phyloP scores from a whole-genome alignment of 2,113 vertebrate species.

The Corythaeola cristata region DNA sequence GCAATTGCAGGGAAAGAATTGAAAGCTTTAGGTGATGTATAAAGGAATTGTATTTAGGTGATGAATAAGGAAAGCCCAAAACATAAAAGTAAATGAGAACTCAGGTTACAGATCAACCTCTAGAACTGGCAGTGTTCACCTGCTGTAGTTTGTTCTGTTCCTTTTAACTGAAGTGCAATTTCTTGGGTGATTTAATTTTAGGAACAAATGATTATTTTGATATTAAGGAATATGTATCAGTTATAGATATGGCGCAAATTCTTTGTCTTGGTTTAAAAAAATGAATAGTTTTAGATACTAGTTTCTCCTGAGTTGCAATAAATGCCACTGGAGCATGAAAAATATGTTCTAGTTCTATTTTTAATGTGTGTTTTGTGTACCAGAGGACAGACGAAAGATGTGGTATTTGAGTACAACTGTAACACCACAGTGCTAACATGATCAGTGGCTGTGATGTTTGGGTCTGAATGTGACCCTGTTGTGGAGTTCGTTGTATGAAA shows the following conservation, averaged over 20 bases:
- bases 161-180: neutral
- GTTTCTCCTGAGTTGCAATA: neutral
- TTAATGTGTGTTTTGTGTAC: neutral
- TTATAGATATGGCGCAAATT: neutral
- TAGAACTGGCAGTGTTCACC: neutral
- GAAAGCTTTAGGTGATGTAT: neutral
- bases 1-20: neutral
- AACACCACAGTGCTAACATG: neutral
- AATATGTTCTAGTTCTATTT: constrained; percentile 46
- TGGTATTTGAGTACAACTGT: neutral
- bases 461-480: neutral
- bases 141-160: neutral
- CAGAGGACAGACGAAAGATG: constrained; percentile 31
- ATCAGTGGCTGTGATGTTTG: neutral
- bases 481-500: neutral
- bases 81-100: neutral
- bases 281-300: neutral
- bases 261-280: neutral
- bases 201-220: neutral
- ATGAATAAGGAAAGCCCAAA: neutral
- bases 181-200: neutral
- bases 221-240: neutral
- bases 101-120: neutral
- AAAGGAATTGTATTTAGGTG: no score
- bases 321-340: neutral